phyloP scores from a whole-genome alignment of 2,888 invertebrate species.

The Polyploca ridens region DNA sequence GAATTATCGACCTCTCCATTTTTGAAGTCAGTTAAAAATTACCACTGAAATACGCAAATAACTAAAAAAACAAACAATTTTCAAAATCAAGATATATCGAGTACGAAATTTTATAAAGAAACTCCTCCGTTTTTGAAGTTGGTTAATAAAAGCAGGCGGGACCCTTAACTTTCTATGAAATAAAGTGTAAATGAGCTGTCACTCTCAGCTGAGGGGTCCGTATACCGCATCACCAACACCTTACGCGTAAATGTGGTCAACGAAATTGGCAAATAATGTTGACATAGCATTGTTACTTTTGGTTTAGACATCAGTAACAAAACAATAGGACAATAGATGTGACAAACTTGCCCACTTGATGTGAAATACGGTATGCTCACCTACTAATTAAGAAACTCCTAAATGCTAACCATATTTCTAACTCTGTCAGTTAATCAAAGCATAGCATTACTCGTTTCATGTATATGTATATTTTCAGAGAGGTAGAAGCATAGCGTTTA shows the following conservation, averaged over 20 bases:
- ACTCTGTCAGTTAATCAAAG: not conserved
- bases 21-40: too few relatives aligned
- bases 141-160: not conserved
- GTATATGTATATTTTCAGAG: too few relatives aligned
- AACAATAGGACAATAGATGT: conserved; percentile 12
- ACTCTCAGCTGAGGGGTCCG: conserved; percentile 49
- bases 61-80: too few relatives aligned
- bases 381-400: not conserved
- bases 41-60: too few relatives aligned
- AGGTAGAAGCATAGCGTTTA: too few relatives aligned
- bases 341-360: not conserved
- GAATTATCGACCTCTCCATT: too few relatives aligned
- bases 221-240: conserved; percentile 19
- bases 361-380: not conserved
- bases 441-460: too few relatives aligned
- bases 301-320: conserved; percentile 7
- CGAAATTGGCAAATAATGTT: conserved; percentile 8
- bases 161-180: conserved; percentile 36
- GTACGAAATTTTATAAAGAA: too few relatives aligned
- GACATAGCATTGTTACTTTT: not conserved
- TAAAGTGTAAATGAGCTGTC: conserved; percentile 58
- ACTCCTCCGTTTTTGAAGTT: too few relatives aligned
- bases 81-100: too few relatives aligned
- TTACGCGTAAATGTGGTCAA: conserved; percentile 11
- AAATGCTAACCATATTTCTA: not conserved